Conservation (phyloP, 1,140 invertebrate genomes). For the Planococcus citri region DNA sequence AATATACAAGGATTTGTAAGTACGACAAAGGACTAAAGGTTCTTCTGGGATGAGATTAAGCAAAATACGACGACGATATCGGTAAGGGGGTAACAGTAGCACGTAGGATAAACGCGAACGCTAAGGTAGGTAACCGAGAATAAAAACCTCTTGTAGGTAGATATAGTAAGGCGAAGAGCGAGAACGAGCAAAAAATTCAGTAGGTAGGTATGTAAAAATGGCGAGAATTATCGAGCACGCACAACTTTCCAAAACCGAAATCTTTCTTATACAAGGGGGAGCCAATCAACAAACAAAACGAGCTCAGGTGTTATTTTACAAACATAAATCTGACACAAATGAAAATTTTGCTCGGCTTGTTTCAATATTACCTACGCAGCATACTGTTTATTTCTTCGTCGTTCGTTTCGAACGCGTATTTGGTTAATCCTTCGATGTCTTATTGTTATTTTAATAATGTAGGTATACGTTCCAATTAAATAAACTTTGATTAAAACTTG, state of each 20-base stretch:
- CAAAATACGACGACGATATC: neutral
- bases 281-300: neutral
- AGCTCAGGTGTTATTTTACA: neutral
- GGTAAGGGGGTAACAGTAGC: neutral
- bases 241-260: neutral
- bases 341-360: neutral
- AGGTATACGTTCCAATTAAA: no score
- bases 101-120: neutral
- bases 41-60: neutral
- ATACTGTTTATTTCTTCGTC: no score
- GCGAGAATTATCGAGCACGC: neutral
- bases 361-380: no score
- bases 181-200: neutral
- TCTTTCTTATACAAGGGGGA: neutral
- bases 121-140: neutral
- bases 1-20: neutral
- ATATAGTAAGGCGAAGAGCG: no score
- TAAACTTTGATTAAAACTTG: no score
- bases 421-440: no score
- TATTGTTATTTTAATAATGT: no score
- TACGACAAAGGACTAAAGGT: constrained; percentile 6
- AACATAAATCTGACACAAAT: neutral
- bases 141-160: no score
- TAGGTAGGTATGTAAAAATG: neutral
- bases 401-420: no score